Percentiles rank a stretch among this genome's conserved stretches.
phyloP scores from a whole-genome alignment of 2,113 vertebrate species.

The Takifugu flavidus region DNA sequence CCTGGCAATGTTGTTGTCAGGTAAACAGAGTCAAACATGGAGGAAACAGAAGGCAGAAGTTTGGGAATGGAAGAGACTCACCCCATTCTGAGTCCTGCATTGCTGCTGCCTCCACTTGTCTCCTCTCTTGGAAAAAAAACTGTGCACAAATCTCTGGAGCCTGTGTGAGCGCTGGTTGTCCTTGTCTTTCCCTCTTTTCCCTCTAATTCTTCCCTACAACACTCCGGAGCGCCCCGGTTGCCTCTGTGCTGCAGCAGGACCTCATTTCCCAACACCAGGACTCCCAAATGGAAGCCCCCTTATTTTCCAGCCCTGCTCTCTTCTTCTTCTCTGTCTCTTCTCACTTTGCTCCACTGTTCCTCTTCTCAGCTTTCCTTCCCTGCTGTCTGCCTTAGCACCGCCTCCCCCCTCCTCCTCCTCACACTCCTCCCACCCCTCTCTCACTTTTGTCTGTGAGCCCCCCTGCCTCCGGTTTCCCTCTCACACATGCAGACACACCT shows the following conservation, averaged over 20 bases:
- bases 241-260: conserved; percentile 38
- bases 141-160: conserved; percentile 19
- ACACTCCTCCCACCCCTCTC: conserved; percentile 49
- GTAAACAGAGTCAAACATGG: conserved; percentile 16
- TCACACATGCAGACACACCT: conserved; percentile 23
- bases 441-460: conserved; percentile 62
- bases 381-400: conserved; percentile 67
- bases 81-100: conserved; percentile 68
- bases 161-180: conserved; percentile 26
- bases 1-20: conserved; percentile 16
- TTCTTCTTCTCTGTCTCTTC: conserved; percentile 49
- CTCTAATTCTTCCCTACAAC: conserved; percentile 30
- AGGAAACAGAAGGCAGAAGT: conserved; percentile 17
- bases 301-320: conserved; percentile 43
- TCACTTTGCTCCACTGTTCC: conserved; percentile 59
- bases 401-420: conserved; percentile 49
- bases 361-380: conserved; percentile 68
- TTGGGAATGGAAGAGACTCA: conserved; percentile 47
- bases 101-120: conserved; percentile 60
- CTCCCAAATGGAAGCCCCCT: conserved; percentile 57
- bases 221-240: conserved; percentile 41
- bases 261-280: conserved; percentile 60
- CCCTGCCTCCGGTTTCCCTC: conserved; percentile 57
- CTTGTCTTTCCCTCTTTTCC: conserved; percentile 8
- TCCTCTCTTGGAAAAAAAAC: conserved; percentile 21